Conservation (phyloP, 64 coral and sea anemone genomes). For the Actinia equina region DNA sequence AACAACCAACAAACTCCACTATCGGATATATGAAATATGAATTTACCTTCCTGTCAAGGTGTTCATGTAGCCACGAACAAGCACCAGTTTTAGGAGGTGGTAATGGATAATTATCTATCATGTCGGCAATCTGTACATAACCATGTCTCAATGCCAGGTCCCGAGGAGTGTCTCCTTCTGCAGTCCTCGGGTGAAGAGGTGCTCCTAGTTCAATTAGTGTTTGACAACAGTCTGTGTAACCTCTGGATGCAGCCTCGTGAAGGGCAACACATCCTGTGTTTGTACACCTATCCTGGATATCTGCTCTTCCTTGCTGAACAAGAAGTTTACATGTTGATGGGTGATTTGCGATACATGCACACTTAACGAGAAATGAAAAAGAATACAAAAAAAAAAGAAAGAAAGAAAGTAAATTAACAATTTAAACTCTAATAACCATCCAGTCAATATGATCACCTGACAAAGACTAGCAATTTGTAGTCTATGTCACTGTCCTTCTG, state of each 20-base stretch:
- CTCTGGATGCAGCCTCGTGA: conserved; percentile 77
- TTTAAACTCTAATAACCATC: not conserved
- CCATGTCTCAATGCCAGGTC: conserved; percentile 80
- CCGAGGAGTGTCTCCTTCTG: conserved; percentile 88
- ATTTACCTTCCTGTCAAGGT: conserved; percentile 87
- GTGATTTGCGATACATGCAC: conserved; percentile 61
- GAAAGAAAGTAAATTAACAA: not conserved
- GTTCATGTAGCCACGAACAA: conserved; percentile 83
- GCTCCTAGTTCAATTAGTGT: conserved; percentile 80
- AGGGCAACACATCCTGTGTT: conserved; percentile 81
- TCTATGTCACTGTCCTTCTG: no score
- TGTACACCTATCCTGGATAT: conserved; percentile 81
- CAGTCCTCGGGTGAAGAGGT: conserved; percentile 79
- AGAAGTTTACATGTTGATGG: conserved; percentile 61
- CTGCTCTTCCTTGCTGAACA: conserved; percentile 69
- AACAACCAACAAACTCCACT: no score
- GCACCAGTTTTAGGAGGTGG: conserved; percentile 73
- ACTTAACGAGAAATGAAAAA: conserved; percentile 26
- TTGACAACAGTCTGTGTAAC: conserved; percentile 63
- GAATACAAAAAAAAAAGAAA: not conserved
- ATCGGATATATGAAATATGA: not conserved
- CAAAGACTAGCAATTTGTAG: no score
- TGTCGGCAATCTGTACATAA: conserved; percentile 67
- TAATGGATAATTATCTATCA: conserved; percentile 73
- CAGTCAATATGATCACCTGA: no score